Percentiles rank a stretch among this genome's conserved stretches.
phyloP scores from a whole-genome alignment of 1,140 invertebrate genomes.

The Calliphora vicina region DNA sequence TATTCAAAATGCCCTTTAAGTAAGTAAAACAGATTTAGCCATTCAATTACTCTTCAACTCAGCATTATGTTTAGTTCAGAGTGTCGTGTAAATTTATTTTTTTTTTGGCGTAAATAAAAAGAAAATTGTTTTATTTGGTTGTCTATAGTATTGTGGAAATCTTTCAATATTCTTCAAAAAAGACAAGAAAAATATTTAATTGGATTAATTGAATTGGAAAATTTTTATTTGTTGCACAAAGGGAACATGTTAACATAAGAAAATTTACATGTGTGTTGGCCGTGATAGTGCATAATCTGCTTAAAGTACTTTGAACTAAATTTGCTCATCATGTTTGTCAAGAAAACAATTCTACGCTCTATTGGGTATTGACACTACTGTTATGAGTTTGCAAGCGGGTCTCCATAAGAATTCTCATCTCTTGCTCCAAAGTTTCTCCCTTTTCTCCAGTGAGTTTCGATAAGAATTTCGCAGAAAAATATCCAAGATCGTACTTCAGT shows the following conservation, averaged over 20 bases:
- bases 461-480: too few relatives aligned
- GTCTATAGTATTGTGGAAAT: background rate
- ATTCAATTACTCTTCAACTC: background rate
- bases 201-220: background rate
- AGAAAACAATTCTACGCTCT: too few relatives aligned
- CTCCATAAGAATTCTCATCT: too few relatives aligned
- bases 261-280: background rate
- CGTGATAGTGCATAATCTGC: too few relatives aligned
- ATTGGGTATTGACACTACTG: too few relatives aligned
- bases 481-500: too few relatives aligned
- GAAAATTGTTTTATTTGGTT: background rate
- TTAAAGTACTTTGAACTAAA: too few relatives aligned
- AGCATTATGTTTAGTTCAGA: background rate
- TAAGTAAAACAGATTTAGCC: background rate
- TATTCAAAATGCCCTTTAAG: background rate
- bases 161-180: background rate
- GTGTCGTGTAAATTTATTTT: too few relatives aligned
- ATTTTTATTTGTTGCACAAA: background rate
- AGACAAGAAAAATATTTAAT: background rate
- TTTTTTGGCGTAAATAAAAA: background rate
- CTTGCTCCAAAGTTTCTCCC: too few relatives aligned
- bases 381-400: too few relatives aligned
- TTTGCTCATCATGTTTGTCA: too few relatives aligned
- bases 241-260: background rate
- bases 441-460: too few relatives aligned